Percentiles rank a stretch among this genome's conserved stretches.
Evolutionary conservation across 2,797 vertebrate genomes (phyloP).

Genomic region (Sarcophilus harrisii): DNA sequence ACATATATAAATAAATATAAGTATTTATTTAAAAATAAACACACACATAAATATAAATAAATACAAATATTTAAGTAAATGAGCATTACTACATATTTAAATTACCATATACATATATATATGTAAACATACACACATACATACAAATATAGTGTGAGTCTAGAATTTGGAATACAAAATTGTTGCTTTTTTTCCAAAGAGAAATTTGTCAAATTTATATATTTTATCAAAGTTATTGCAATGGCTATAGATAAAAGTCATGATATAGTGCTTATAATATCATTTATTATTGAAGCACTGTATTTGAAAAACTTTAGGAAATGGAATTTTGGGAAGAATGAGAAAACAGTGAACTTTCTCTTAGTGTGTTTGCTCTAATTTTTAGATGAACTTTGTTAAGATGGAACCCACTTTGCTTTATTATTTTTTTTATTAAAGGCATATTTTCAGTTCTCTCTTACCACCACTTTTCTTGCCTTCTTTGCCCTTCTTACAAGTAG

Average conservation of each 20-base stretch:
- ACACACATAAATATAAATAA: too few species aligned
- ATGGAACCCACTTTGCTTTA: not conserved
- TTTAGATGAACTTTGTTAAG: constrained; percentile 25
- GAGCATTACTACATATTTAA: too few species aligned
- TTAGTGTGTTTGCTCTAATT: constrained; percentile 24
- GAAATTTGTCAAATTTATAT: not conserved
- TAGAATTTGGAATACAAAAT: constrained; percentile 28
- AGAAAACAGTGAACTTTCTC: not conserved
- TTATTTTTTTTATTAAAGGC: constrained; percentile 31
- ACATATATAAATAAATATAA: not conserved
- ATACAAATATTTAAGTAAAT: too few species aligned
- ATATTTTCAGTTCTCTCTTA: constrained; percentile 9
- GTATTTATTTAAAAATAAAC: too few species aligned
- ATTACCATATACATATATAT: too few species aligned
- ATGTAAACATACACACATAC: not conserved
- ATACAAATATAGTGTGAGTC: not conserved
- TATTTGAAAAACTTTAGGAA: constrained; percentile 23
- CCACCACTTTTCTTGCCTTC: not conserved
- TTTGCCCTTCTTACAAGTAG: not conserved
- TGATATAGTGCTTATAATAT: not conserved
- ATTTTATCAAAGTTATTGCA: constrained; percentile 1
- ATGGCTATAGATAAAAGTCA: not conserved
- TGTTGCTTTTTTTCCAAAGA: constrained; percentile 38
- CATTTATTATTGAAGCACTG: constrained; percentile 10
- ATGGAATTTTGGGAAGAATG: constrained; percentile 31